These are phyloP conservation scores for Omphaloscelis lunosa DNA, from an alignment of 2,888 invertebrate species.

Conservation along the genomic window DNA sequence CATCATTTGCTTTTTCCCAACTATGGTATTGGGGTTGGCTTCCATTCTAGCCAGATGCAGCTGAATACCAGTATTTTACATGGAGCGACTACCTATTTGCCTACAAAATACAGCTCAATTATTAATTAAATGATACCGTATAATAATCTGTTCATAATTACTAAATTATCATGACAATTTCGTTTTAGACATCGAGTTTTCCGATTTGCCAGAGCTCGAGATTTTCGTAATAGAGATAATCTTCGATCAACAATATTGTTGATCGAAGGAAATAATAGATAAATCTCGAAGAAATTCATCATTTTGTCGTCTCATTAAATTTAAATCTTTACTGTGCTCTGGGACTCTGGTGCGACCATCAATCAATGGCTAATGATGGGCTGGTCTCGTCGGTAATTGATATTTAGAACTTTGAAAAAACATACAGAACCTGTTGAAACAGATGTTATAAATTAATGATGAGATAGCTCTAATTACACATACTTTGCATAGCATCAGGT, in stretches of 20 bases:
- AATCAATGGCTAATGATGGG: conserved; percentile 21
- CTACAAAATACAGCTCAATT: background rate
- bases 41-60: background rate
- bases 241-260: no score
- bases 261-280: background rate
- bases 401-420: background rate
- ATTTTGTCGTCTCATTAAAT: conserved; percentile 21
- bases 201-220: background rate
- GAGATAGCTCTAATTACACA: background rate
- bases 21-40: background rate
- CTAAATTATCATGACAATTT: background rate
- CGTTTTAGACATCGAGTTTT: background rate
- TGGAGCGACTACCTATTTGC: background rate
- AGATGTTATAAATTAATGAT: background rate
- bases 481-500: background rate
- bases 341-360: background rate
- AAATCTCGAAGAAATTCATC: conserved; percentile 4
- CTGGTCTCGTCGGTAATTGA: conserved; percentile 10
- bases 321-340: conserved; percentile 9
- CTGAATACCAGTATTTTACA: background rate
- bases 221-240: background rate
- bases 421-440: background rate
- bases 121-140: background rate
- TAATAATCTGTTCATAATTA: background rate
- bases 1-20: no score